Conservation (phyloP, 2,113 vertebrate genomes). For the Seriola dumerili region DNA sequence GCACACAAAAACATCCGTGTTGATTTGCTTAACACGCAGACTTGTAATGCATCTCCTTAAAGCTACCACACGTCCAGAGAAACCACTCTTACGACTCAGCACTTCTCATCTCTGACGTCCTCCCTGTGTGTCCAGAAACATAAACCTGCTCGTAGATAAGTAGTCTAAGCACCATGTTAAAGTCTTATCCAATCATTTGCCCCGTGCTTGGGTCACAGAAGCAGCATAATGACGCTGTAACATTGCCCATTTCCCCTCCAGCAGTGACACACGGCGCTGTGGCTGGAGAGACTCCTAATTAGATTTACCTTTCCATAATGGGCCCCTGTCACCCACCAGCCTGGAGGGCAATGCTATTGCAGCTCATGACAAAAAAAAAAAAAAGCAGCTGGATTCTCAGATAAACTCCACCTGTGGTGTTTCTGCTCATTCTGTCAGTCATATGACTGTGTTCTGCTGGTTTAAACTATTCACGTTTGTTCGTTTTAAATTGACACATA, state of each 20-base stretch:
- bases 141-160: constrained; percentile 14
- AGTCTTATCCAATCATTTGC: constrained; percentile 35
- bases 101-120: constrained; percentile 10
- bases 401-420: constrained; percentile 43
- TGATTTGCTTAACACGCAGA: neutral
- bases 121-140: constrained; percentile 1
- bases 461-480: constrained; percentile 4
- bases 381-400: constrained; percentile 45
- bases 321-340: constrained; percentile 75
- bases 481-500: neutral
- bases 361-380: constrained; percentile 42
- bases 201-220: constrained; percentile 56
- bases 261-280: constrained; percentile 73
- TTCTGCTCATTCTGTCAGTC: neutral
- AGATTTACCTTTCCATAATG: constrained; percentile 85
- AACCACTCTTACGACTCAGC: constrained; percentile 1
- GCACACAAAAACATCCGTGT: neutral
- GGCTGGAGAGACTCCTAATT: constrained; percentile 77
- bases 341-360: constrained; percentile 54
- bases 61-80: neutral
- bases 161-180: constrained; percentile 24
- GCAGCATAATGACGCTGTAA: constrained; percentile 63
- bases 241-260: constrained; percentile 58
- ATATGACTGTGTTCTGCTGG: neutral
- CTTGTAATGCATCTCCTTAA: neutral